Conservation (phyloP, 2,888 invertebrate species). For the Rhynchonema sp. region DNA sequence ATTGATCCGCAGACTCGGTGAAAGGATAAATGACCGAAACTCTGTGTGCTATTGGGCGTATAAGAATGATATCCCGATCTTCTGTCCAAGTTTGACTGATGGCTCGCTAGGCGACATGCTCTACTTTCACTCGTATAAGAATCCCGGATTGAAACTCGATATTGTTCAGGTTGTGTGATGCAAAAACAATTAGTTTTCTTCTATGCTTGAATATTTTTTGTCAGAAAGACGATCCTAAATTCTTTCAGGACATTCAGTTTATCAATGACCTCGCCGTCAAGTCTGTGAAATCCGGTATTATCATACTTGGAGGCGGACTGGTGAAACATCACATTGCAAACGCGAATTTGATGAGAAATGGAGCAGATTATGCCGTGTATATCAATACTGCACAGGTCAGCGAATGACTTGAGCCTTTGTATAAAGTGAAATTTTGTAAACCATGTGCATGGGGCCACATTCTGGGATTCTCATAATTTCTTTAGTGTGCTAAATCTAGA, state of each 20-base stretch:
- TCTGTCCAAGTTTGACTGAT: slow-evolving; percentile 90
- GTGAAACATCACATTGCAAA: slow-evolving; percentile 99
- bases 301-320: slow-evolving; percentile 76
- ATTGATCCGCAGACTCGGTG: slow-evolving; percentile 57
- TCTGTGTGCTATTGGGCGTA: slow-evolving; percentile 45
- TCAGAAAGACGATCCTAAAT: background rate
- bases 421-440: no score
- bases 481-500: no score
- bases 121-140: slow-evolving; percentile 84
- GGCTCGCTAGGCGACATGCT: slow-evolving; percentile 96
- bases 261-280: slow-evolving; percentile 84
- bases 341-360: slow-evolving; percentile 96
- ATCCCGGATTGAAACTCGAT: slow-evolving; percentile 76
- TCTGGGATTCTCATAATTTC: no score
- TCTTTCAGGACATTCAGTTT: slow-evolving; percentile 49
- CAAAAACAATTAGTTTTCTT: no score
- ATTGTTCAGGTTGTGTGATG: slow-evolving; percentile 63
- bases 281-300: slow-evolving; percentile 77
- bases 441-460: no score
- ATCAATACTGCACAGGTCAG: slow-evolving; percentile 56
- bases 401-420: no score
- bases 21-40: slow-evolving; percentile 65
- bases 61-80: slow-evolving; percentile 79
- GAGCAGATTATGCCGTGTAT: slow-evolving; percentile 82
- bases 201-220: no score